These are phyloP conservation scores for Atrina japonica DNA, from an alignment of 2,888 invertebrate genomes.

Conservation along the genomic window DNA sequence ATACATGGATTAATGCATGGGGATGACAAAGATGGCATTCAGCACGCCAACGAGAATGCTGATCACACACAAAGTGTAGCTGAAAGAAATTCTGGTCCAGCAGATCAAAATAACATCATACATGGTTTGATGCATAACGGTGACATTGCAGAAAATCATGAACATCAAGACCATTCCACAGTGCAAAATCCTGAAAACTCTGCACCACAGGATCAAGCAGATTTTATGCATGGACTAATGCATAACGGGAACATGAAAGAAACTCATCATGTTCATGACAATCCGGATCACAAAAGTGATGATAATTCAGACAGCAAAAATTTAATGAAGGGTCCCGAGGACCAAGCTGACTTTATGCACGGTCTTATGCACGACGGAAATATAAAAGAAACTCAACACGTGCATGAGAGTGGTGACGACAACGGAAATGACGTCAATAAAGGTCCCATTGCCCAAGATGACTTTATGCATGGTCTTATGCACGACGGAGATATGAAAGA, in stretches of 20 bases:
- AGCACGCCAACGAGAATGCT: conserved; percentile 13
- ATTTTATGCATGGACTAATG: conserved; percentile 58
- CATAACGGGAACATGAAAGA: conserved; percentile 14
- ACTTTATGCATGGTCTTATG: conserved; percentile 18
- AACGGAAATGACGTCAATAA: not conserved
- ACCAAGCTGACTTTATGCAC: conserved; percentile 26
- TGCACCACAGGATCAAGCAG: conserved; percentile 36
- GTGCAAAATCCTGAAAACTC: not conserved
- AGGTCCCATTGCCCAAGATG: conserved; percentile 18
- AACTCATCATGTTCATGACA: conserved; percentile 33
- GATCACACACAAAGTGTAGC: not conserved
- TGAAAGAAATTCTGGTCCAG: conserved; percentile 8
- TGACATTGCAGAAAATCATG: not conserved
- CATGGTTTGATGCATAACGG: conserved; percentile 32
- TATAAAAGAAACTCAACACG: conserved; percentile 32
- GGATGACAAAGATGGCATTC: conserved; percentile 42
- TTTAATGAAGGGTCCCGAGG: conserved; percentile 18
- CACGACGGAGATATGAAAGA: conserved; percentile 19
- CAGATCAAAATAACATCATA: conserved; percentile 23
- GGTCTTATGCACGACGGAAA: conserved; percentile 29
- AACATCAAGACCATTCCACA: conserved; percentile 1
- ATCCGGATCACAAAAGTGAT: not conserved
- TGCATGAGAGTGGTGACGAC: conserved; percentile 16
- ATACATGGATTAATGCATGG: conserved; percentile 53
- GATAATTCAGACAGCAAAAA: not conserved